These are phyloP conservation scores for Manis crassicaudata DNA, from an alignment of 2,797 vertebrate genomes.

Conservation along the genomic window DNA sequence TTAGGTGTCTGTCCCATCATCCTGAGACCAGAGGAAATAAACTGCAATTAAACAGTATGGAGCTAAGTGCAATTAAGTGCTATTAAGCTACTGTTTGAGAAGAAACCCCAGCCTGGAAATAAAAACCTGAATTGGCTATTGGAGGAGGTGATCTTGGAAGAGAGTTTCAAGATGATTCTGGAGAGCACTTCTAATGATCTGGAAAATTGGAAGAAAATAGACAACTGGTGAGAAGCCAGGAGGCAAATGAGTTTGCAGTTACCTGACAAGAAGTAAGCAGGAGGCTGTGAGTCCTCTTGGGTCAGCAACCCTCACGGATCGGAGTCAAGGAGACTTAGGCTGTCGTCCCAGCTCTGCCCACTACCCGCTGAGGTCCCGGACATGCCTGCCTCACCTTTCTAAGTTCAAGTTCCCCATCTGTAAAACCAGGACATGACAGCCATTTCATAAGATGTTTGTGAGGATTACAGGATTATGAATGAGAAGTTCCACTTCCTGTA, in stretches of 20 bases:
- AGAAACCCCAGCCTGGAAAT: background rate
- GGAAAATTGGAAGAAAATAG: background rate
- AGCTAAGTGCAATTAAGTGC: background rate
- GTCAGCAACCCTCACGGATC: background rate
- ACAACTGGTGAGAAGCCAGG: background rate
- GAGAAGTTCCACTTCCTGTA: background rate
- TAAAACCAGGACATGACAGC: background rate
- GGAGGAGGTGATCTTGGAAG: background rate
- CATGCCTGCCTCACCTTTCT: background rate
- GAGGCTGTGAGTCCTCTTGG: background rate
- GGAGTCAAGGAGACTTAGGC: background rate
- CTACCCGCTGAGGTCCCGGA: background rate
- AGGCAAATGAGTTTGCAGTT: background rate
- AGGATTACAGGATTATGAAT: background rate
- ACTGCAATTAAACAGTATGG: background rate
- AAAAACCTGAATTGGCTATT: background rate
- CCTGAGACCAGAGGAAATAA: background rate
- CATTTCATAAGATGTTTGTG: background rate
- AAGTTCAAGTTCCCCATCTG: background rate
- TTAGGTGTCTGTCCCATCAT: background rate
- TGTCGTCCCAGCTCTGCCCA: background rate
- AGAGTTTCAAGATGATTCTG: background rate
- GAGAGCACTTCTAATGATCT: background rate
- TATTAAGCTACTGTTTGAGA: background rate
- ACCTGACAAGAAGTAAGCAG: background rate